Conservation (phyloP, 1,140 invertebrate genomes). For the Ganaspis sp. region DNA sequence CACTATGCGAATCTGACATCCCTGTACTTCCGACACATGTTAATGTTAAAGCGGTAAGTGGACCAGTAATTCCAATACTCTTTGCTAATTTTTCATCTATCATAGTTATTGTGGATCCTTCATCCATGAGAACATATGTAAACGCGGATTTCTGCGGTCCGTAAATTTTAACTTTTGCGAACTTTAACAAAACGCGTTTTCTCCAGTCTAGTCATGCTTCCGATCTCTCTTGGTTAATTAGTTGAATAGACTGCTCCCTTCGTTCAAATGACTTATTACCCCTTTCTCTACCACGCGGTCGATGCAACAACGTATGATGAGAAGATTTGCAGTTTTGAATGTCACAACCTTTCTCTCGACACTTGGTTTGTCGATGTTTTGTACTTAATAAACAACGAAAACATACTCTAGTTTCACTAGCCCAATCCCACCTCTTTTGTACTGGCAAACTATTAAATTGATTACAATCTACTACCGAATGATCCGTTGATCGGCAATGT, state of each 20-base stretch:
- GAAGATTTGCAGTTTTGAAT: background rate
- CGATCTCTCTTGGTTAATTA: too few relatives aligned
- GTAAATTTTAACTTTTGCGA: too few relatives aligned
- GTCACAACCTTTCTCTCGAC: background rate
- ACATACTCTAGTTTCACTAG: background rate
- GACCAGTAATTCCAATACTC: too few relatives aligned
- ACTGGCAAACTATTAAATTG: background rate
- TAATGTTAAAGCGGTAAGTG: too few relatives aligned
- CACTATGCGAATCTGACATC: background rate
- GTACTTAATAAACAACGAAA: background rate
- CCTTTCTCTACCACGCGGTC: background rate
- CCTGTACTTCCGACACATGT: background rate
- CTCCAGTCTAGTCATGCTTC: too few relatives aligned
- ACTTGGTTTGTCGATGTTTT: background rate
- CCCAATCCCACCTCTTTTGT: background rate
- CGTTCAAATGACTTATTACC: background rate
- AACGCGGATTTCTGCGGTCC: too few relatives aligned
- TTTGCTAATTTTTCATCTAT: too few relatives aligned
- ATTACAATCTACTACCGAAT: background rate
- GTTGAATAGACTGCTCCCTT: too few relatives aligned
- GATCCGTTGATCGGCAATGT: background rate
- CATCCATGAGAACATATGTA: too few relatives aligned
- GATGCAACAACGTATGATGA: background rate
- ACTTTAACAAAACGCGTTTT: too few relatives aligned
- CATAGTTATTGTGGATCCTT: too few relatives aligned